Conservation (phyloP, 2,888 invertebrate species). For the Troglohyphantes excavatus region DNA sequence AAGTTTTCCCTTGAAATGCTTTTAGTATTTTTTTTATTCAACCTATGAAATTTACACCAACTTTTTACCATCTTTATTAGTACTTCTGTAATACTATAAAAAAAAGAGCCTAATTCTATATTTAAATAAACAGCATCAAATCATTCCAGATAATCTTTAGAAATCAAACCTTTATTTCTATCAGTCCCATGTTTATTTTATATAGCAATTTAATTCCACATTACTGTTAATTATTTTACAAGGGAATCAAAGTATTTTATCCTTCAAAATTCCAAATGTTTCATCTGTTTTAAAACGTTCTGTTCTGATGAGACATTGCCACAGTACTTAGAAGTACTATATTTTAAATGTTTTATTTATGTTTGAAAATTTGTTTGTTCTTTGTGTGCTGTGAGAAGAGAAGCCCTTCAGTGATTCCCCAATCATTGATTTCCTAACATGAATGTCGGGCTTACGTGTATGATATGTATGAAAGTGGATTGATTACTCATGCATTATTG, state of each 20-base stretch:
- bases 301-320: neutral
- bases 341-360: slow-evolving; percentile 41
- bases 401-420: slow-evolving; percentile 56
- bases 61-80: no score
- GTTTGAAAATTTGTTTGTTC: slow-evolving; percentile 28
- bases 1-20: no score
- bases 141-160: no score
- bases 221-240: no score
- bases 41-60: no score
- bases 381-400: slow-evolving; percentile 28
- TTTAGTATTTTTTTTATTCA: no score
- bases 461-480: slow-evolving; percentile 32
- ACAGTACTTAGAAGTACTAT: slow-evolving; percentile 53
- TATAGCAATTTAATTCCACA: no score
- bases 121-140: no score
- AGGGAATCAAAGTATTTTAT: neutral
- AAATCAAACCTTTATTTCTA: no score
- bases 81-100: no score
- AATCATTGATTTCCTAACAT: slow-evolving; percentile 56
- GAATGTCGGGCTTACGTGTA: slow-evolving; percentile 68
- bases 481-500: slow-evolving; percentile 56
- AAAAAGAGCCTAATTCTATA: no score
- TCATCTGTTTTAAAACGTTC: neutral
- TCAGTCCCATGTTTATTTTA: no score
- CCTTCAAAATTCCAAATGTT: neutral